Conservation (phyloP, 2,113 vertebrate species). For the Calcarius ornatus region DNA sequence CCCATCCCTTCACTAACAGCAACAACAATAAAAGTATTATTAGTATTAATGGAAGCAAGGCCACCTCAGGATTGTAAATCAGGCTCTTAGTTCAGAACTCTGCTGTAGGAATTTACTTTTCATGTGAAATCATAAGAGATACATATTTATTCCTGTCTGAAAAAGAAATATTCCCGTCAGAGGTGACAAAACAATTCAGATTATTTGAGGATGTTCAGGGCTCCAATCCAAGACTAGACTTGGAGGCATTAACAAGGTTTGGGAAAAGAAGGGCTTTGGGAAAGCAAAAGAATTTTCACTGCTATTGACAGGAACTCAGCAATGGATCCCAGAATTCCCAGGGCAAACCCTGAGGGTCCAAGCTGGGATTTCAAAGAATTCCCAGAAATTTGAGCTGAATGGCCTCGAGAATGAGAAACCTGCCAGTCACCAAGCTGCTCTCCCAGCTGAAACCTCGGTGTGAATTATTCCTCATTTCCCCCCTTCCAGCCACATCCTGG, state of each 20-base stretch:
- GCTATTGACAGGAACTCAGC: background rate
- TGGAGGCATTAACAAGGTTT: background rate
- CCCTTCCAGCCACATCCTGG: background rate
- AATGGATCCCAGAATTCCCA: background rate
- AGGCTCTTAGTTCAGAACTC: background rate
- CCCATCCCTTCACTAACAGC: background rate
- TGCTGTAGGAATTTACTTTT: background rate
- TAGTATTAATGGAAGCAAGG: background rate
- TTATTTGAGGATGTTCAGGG: background rate
- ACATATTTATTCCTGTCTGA: background rate
- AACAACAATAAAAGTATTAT: background rate
- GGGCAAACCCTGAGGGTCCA: background rate
- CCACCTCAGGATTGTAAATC: background rate
- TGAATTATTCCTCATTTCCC: background rate
- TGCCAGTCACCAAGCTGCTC: rapidly evolving
- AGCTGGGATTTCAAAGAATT: background rate
- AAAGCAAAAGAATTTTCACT: background rate
- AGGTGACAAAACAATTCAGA: background rate
- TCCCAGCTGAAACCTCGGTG: background rate
- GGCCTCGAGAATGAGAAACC: background rate
- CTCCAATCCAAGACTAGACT: background rate
- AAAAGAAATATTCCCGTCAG: background rate
- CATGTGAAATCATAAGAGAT: background rate
- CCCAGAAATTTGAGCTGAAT: background rate
- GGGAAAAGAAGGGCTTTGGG: rapidly evolving